Evolutionary conservation across 2,113 vertebrate genomes (phyloP).

Genomic region (Lipotes vexillifer): DNA sequence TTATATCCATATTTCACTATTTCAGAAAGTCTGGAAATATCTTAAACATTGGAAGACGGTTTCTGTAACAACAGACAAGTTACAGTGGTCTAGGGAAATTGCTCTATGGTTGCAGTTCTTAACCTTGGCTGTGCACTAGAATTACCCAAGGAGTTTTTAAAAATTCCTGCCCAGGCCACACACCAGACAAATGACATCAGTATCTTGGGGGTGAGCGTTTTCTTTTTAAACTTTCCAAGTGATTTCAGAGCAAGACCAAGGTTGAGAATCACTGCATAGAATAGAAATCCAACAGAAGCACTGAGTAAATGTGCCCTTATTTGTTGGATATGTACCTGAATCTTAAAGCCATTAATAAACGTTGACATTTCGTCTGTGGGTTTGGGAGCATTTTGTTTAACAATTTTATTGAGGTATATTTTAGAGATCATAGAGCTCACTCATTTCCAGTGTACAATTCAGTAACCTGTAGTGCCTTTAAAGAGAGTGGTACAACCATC

Average conservation of each 20-base stretch:
- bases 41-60: neutral
- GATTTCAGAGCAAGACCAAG: neutral
- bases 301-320: neutral
- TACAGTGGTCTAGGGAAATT: neutral
- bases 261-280: neutral
- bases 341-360: neutral
- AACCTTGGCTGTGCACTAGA: neutral
- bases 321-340: neutral
- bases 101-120: neutral
- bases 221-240: neutral
- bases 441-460: neutral
- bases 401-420: neutral
- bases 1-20: neutral
- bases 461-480: neutral
- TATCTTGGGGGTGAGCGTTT: neutral
- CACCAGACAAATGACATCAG: neutral
- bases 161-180: neutral
- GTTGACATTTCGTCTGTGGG: neutral
- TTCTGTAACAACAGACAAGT: neutral
- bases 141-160: neutral
- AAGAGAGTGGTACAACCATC: neutral
- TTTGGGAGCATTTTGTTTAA: neutral
- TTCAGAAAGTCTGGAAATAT: neutral
- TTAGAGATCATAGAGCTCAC: neutral
- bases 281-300: neutral